A percentile compares a stretch with the other conserved stretches of the same genome.
Conservation (phyloP, 2,113 vertebrate species). For the Sapajus apella region DNA sequence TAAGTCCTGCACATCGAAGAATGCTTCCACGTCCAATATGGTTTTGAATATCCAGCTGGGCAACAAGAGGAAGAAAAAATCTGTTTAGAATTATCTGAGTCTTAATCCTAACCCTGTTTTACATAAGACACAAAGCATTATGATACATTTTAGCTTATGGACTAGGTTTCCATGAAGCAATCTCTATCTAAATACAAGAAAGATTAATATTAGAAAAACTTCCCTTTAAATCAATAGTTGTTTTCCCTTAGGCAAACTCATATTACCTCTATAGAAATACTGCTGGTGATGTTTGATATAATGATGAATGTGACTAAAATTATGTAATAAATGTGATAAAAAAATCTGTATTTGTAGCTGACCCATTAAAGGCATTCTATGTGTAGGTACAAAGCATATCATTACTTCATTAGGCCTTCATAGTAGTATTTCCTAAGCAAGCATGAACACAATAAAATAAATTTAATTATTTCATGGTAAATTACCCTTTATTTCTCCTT, state of each 20-base stretch:
- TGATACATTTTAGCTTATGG: not conserved
- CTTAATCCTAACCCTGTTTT: not conserved
- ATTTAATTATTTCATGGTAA: not conserved
- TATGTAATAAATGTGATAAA: not conserved
- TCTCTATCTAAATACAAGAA: not conserved
- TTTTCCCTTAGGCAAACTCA: not conserved
- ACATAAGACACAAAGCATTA: not conserved
- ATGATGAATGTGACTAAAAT: not conserved
- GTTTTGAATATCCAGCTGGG: rapidly evolving
- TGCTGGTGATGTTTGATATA: not conserved
- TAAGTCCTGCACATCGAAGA: not conserved
- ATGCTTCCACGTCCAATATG: not conserved
- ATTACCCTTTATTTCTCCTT: not conserved
- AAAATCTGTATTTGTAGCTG: not conserved
- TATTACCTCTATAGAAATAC: not conserved
- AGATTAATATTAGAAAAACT: not conserved
- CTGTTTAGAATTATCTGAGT: not conserved
- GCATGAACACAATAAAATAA: not conserved
- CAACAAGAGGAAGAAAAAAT: not conserved
- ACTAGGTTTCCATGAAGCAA: not conserved
- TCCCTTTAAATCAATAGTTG: not conserved
- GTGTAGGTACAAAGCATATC: not conserved
- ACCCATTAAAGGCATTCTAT: not conserved
- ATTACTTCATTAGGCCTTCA: not conserved
- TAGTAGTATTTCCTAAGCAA: not conserved